Evolutionary conservation across 2,888 invertebrate genomes (phyloP).

Genomic region (Melanargia galathea): DNA sequence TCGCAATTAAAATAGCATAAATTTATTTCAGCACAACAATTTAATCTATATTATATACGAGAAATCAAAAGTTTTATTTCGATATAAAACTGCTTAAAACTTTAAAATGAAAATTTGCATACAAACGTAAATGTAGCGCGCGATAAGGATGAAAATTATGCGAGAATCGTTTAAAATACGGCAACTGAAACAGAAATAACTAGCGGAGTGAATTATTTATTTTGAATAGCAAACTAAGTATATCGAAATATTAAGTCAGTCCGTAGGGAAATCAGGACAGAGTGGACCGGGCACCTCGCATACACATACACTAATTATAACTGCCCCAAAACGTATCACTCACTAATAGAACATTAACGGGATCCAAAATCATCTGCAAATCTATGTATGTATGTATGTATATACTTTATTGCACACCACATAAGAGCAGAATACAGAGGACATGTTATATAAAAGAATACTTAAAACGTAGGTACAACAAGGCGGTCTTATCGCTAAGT

Average conservation of each 20-base stretch:
- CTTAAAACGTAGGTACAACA: no score
- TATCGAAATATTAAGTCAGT: slow-evolving; percentile 28
- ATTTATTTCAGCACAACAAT: no score
- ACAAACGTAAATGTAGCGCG: slow-evolving; percentile 13
- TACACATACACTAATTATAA: slow-evolving; percentile 24
- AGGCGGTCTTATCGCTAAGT: no score
- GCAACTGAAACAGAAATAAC: slow-evolving; percentile 22
- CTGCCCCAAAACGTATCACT: slow-evolving; percentile 14
- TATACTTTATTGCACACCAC: no score
- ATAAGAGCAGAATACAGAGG: no score
- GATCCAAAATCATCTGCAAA: slow-evolving; percentile 8
- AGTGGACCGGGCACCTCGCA: slow-evolving; percentile 20
- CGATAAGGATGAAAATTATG: slow-evolving; percentile 21
- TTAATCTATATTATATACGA: no score
- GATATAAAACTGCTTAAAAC: slow-evolving; percentile 4
- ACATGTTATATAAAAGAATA: no score
- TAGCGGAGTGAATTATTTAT: slow-evolving; percentile 27
- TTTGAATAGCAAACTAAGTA: slow-evolving; percentile 24
- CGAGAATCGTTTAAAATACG: slow-evolving; percentile 19
- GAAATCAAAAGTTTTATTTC: slow-evolving; percentile 13
- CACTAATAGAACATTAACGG: slow-evolving; percentile 16
- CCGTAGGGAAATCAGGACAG: slow-evolving; percentile 31
- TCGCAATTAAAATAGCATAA: no score
- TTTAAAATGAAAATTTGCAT: slow-evolving; percentile 19
- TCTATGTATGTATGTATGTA: no score